Base-by-base conservation (phyloP, 2,797 vertebrate genomes). In the Enteromius thamalakanensis region DNA sequence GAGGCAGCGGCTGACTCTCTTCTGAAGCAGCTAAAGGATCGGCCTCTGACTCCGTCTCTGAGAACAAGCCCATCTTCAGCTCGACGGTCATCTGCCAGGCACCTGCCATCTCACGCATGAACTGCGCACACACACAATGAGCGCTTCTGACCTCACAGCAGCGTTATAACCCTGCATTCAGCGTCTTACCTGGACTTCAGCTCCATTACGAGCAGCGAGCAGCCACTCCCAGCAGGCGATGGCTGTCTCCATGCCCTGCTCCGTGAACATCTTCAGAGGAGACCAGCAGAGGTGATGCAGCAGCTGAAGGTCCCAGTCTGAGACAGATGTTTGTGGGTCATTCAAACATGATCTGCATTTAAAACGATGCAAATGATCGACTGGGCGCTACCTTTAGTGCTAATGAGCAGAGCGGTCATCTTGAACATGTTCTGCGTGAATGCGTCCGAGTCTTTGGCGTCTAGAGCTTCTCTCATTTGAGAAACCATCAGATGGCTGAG, bases 151-250 rank as follows among this genome's bases (percentile, higher is more conserved):
- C 1, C 32, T 4, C 14, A 58, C 60, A 32, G 29, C 23, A 47
- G 4, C 34, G 10, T 3, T 55, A 37, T 5, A 74, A 14, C 4
- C 11, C 12, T 12, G 23, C 58, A 14, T 60, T 60, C n/a, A 60
- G 0, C 8, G 4, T 37, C 10, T 67, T 94, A 99, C 98, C 87
- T 97, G 97, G 65, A 99, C 97, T 95, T 99, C 98, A 78, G 97
- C 94, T 21, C 96, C 97, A 0, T 96, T 95, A 92, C 96, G 97
- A 62, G 97, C 97, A 4, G 98, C 98, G 45, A 99, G 94, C 75
- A 99, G 94, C 98, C 98, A 99, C 89, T 99, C 98, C 98, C 98
- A 99, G 93, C 98, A 99, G 86, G 98, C 98, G 5, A 98, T 96
- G 6, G 98, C 96, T 0, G 97, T 96, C 92, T 99, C 97, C 96